Conservation (phyloP, 2,797 vertebrate species). For the Bradypodion pumilum region DNA sequence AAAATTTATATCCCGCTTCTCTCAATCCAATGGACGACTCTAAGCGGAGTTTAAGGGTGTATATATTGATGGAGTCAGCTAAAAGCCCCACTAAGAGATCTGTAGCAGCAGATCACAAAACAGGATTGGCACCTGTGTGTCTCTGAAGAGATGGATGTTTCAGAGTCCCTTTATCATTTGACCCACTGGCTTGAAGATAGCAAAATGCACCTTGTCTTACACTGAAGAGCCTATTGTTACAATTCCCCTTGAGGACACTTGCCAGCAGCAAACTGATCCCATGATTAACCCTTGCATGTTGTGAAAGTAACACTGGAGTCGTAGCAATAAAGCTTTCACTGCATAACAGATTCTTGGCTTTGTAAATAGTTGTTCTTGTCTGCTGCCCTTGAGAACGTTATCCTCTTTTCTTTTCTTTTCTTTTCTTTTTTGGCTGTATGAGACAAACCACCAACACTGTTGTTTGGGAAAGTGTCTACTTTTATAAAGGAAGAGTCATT, state of each 20-base stretch:
- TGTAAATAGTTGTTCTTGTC: constrained; percentile 71
- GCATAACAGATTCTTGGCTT: constrained; percentile 65
- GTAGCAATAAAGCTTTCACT: constrained; percentile 70
- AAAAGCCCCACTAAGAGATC: constrained; percentile 59
- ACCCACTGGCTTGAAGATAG: constrained; percentile 57
- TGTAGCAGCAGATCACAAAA: constrained; percentile 57
- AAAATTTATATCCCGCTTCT: too few species aligned
- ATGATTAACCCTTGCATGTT: constrained; percentile 77
- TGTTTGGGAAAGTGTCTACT: constrained; percentile 47
- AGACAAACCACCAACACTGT: constrained; percentile 58
- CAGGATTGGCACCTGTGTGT: constrained; percentile 68
- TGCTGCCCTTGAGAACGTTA: constrained; percentile 58
- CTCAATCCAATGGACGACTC: too few species aligned
- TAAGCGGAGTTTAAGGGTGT: constrained; percentile 1
- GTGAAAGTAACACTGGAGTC: constrained; percentile 67
- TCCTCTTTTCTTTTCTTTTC: too few species aligned
- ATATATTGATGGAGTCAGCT: constrained; percentile 32
- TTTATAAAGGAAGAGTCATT: constrained; percentile 52
- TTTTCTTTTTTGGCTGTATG: too few species aligned
- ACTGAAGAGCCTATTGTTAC: constrained; percentile 68
- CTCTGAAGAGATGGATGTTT: constrained; percentile 54
- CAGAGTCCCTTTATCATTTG: constrained; percentile 56
- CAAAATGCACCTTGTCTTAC: constrained; percentile 40
- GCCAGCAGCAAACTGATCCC: constrained; percentile 70
- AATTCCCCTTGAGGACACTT: constrained; percentile 65